A percentile compares a stretch with the other conserved stretches of the same genome.
These are phyloP conservation scores for Ceraclea dissimilis DNA, from an alignment of 2,888 invertebrate species.

Conservation along the genomic window DNA sequence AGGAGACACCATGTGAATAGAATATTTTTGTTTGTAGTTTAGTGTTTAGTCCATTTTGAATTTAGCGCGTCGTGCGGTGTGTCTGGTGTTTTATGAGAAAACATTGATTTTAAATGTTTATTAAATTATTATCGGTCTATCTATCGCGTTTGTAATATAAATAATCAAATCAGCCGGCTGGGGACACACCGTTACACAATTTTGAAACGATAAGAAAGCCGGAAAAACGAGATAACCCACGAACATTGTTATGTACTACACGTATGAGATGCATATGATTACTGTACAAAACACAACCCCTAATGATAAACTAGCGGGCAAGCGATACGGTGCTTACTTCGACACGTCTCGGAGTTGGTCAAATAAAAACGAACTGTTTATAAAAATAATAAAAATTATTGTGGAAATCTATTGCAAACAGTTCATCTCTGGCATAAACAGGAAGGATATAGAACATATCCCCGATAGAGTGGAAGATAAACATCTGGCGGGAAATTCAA, in stretches of 20 bases:
- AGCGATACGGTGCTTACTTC: no score
- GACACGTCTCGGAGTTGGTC: background rate
- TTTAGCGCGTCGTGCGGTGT: background rate
- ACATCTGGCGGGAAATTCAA: no score
- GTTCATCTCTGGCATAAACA: no score
- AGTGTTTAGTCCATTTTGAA: constrained; percentile 1
- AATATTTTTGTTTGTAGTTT: background rate
- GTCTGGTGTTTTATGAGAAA: background rate
- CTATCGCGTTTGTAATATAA: background rate
- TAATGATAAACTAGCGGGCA: background rate
- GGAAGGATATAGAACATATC: no score
- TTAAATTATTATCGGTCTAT: background rate
- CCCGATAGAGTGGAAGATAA: no score
- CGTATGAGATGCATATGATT: constrained; percentile 1
- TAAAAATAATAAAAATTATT: background rate
- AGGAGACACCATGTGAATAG: background rate
- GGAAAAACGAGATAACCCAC: background rate
- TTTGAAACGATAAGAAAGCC: background rate
- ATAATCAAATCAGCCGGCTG: background rate
- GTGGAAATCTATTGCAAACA: no score
- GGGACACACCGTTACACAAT: background rate
- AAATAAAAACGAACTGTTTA: background rate
- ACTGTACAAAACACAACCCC: background rate
- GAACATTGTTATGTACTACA: background rate
- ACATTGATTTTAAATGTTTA: background rate